These are phyloP conservation scores for Eremobia ochroleuca DNA, from an alignment of 2,888 invertebrate genomes.

Conservation along the genomic window DNA sequence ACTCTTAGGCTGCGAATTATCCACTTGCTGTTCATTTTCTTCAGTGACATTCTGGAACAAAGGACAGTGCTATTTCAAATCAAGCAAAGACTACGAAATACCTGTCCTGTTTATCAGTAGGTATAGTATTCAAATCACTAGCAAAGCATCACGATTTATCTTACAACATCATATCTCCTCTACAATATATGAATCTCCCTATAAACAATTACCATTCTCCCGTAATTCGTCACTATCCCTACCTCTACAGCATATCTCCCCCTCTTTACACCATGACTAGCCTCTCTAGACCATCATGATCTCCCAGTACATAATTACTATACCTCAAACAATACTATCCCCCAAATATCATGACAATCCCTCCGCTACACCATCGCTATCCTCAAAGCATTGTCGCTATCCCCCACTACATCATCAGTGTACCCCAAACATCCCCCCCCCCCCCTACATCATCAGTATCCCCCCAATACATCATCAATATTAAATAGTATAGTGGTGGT, in stretches of 20 bases:
- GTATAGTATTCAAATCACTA: not conserved
- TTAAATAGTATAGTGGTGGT: not conserved
- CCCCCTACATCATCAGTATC: not conserved
- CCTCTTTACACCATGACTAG: not conserved
- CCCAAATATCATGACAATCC: not conserved
- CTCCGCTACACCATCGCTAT: too few relatives aligned
- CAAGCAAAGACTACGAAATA: not conserved
- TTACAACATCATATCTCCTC: not conserved
- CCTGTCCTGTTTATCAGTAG: too few relatives aligned
- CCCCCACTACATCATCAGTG: too few relatives aligned
- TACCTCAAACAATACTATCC: not conserved
- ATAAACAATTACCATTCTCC: too few relatives aligned
- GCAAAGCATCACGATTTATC: not conserved
- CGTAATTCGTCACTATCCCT: not conserved
- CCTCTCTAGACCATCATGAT: not conserved
- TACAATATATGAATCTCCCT: not conserved
- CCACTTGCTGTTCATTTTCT: constrained; percentile 35
- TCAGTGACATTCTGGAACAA: constrained; percentile 34
- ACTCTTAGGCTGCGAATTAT: constrained; percentile 43
- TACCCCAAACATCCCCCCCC: not conserved
- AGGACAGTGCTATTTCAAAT: not conserved
- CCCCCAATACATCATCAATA: not conserved
- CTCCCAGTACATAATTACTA: not conserved
- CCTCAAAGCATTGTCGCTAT: too few relatives aligned
- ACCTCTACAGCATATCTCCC: not conserved